Evolutionary conservation across 1,140 invertebrate species (phyloP), one percentile per base, ranked within the genome.

Genomic region (Sminthurides bifidus): DNA sequence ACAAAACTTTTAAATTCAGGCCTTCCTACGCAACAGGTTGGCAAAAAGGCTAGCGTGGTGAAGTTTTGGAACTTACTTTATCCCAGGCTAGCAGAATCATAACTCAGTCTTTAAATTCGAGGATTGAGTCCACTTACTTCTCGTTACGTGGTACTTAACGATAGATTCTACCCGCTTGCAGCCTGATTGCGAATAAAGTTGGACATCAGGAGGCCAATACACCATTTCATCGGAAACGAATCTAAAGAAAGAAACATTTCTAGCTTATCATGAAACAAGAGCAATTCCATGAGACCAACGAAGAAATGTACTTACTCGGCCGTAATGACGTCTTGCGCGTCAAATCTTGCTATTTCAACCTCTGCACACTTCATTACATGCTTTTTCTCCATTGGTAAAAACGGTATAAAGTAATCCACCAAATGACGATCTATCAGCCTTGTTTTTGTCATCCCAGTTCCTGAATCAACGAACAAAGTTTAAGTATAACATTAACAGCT

Each of bases 361-460:
- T 61, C 52, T n/a, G 54, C 54, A 41, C 63, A 64, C 24, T 40
- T 23, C 10, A 61, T 35, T 0, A 64, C 54, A 44, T 64, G 63
- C 19, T 35, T 5, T n/a, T 54, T 41, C 27, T 64, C 56, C 41
- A 64, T 27, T 15, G 63, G 63, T 19, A 64, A 38, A 43, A 59
- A 64, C 15, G 63, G 63, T 43, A 64, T 46, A 33, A 46, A 64
- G 33, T 44, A 54, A 23, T 64, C 59, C 14, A 64, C 54, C 5
- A 64, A 21, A 14, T 38, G 21, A 27, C 35, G 50, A 12, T 57
- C 53, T 24, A 59, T 64, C 12, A 64, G 26, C 35, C 52, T 30
- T 14, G 56, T 60, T 17, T 59, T 53, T 19, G 29, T 52, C 10
- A 64, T 46, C 37, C 59, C 63, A 44, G 27, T 50, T 41, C 15